Evolutionary conservation across 1,140 invertebrate genomes (phyloP), one percentile per base, ranked within the genome.

Genomic region (Hypothenemus hampei): DNA sequence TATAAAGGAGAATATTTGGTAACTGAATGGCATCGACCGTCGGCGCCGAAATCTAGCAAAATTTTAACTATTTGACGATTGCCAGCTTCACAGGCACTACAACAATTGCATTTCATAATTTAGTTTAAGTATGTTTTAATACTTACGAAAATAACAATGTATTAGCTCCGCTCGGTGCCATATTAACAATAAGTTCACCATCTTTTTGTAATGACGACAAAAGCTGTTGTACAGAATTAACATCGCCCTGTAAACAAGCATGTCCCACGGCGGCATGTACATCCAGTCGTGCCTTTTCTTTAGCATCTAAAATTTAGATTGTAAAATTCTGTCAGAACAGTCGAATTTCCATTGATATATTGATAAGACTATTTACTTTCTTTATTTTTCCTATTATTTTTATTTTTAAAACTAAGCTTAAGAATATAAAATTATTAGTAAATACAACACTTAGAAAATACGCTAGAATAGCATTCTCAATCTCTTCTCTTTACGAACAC

Each of bases 1-100:
- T 98, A 96, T 0, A 98, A 73, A 0, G 95, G 91, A 4, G 91
- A 91, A 70, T 97, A 93, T 65, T 89, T 86, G 1, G 92, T 95
- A 5, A 91, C 84, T 5, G 89, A 84, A 75, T 97, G 91, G 24
- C 84, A 83, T 26, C 89, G 77, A 7, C 87, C 89, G 74, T 95
- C 91, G 0, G 91, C 91, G 7, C 89, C 87, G 49, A 85, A 74
- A 10, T 87, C 84, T 23, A 98, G 66, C 19, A 98, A 73, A 4
- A 89, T 70, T 43, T 83, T 75, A 0, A 93, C 91, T 16, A 94
- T 83, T 37, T 88, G 84, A 39, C 83, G 81, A 56, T 86, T 82
- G 0, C 93, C 93, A 53, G 83, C 79, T 73, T 93, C 89, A 66
- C 85, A 85, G 13, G 89, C 85, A 24, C 86, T 89, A 70, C 73